A percentile compares a stretch with the other conserved stretches of the same genome.
Evolutionary conservation across 2,888 invertebrate species (phyloP).

Genomic region (Andrena fulva): DNA sequence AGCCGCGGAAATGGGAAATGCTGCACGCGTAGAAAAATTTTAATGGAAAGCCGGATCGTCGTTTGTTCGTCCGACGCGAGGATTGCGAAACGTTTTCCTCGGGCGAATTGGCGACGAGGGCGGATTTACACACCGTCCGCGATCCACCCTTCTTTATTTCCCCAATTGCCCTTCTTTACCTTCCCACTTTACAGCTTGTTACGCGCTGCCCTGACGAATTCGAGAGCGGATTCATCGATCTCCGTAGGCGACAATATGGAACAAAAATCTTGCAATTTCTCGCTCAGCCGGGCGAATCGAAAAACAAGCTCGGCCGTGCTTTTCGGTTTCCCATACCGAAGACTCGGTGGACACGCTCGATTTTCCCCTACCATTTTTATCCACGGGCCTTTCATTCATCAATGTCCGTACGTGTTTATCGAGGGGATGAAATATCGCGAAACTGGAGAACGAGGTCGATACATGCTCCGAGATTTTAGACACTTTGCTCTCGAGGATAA

Average conservation of each 20-base stretch:
- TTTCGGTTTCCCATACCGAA: neutral
- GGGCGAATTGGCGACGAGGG: constrained; percentile 21
- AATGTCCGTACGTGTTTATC: constrained; percentile 3
- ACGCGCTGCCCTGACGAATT: constrained; percentile 13
- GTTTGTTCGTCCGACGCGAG: constrained; percentile 27
- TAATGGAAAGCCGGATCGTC: constrained; percentile 28
- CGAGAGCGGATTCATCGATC: constrained; percentile 33
- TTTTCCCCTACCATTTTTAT: neutral
- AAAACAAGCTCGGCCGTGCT: constrained; percentile 1
- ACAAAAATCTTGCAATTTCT: constrained; percentile 26
- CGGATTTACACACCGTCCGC: constrained; percentile 29
- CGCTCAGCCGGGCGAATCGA: neutral
- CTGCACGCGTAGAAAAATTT: constrained; percentile 39
- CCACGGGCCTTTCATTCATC: neutral
- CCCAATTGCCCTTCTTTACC: neutral
- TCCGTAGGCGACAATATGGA: constrained; percentile 9
- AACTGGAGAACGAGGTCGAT: neutral
- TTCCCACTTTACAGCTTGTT: constrained; percentile 53
- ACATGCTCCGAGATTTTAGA: neutral
- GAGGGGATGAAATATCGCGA: neutral
- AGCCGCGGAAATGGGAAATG: neutral
- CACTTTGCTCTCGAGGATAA: too few relatives aligned
- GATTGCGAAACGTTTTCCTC: constrained; percentile 39
- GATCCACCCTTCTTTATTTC: neutral
- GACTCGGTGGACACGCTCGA: neutral